Evolutionary conservation across 2,888 invertebrate genomes (phyloP), one percentile per base, ranked within the genome.

Genomic region (Lutraria lutraria): DNA sequence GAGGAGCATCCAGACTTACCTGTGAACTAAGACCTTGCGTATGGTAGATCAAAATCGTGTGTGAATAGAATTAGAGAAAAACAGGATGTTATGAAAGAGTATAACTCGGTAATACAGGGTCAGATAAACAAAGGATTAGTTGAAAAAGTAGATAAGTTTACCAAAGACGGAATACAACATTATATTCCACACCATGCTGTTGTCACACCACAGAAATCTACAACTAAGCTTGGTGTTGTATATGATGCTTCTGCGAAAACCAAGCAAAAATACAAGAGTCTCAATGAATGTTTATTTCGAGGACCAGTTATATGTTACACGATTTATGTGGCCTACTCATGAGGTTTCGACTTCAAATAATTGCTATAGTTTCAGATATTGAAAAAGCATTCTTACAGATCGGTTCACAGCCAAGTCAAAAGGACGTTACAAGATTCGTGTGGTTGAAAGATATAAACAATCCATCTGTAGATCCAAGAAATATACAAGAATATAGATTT

Each of bases 351-450:
- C 19, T 82, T 8, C 68, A 86, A 43, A 19, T 29, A 2, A 52
- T 80, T 10, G 90, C 85, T n/a, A 25, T 91, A 10, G 81, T 88
- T 6, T 68, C 87, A 6, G 91, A 91, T 60, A 91, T 88, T 52
- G 88, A 91, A 56, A n/a, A n/a, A n/a, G n/a, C n/a, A n/a, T n/a
- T 88, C 52, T 79, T 90, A 13, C 80, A 89, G 43, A 76, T 89
- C 19, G 87, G 80, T 13, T 54, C 89, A 16, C 89, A 91, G 34
- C 29, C 72, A 19, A 43, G 34, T 25, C 16, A 88, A 56, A 81
- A 88, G 19, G 91, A 91, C 79, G 76, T 84, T 2, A 90, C 90
- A 25, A 81, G 85, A 63, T 91, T 90, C 56, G n/a, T 89, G 29
- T 90, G 87, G 89, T 31, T 90, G 15, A 87, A 87, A 29, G 80